Percentiles rank a stretch among this genome's conserved stretches.
Conservation (phyloP, 1,140 invertebrate genomes). For the Mylabris phalerata region DNA sequence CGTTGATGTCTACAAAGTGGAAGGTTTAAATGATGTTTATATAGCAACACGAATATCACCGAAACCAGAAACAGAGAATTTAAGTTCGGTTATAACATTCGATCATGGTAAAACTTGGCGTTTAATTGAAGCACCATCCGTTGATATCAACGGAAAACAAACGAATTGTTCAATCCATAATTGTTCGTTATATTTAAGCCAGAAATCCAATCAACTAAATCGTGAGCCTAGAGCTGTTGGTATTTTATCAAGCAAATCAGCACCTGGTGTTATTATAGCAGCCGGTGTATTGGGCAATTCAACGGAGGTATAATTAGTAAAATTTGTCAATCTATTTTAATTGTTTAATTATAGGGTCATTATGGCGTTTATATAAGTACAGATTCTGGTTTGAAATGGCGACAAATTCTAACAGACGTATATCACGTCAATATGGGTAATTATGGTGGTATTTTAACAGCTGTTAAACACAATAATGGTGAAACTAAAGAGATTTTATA, state of each 20-base stretch:
- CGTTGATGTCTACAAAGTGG: slow-evolving; percentile 83
- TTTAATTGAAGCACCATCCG: slow-evolving; percentile 57
- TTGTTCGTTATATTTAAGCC: slow-evolving; percentile 80
- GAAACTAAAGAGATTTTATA: slow-evolving; percentile 73
- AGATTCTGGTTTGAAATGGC: slow-evolving; percentile 81
- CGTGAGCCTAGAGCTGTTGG: slow-evolving; percentile 67
- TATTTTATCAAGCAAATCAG: slow-evolving; percentile 81
- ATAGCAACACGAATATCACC: slow-evolving; percentile 71
- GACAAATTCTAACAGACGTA: slow-evolving; percentile 66
- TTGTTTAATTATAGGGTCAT: slow-evolving; percentile 61
- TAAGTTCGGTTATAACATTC: slow-evolving; percentile 77
- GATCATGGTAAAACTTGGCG: slow-evolving; percentile 83
- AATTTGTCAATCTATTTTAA: not conserved
- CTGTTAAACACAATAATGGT: slow-evolving; percentile 73
- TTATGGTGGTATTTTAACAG: slow-evolving; percentile 80
- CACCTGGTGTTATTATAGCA: slow-evolving; percentile 81
- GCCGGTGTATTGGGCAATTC: slow-evolving; percentile 72
- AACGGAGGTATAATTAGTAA: slow-evolving; percentile 48
- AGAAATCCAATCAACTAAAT: slow-evolving; percentile 76
- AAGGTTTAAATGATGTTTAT: slow-evolving; percentile 80
- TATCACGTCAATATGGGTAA: slow-evolving; percentile 87
- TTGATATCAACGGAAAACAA: slow-evolving; percentile 57
- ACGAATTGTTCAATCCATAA: slow-evolving; percentile 55
- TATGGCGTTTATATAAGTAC: slow-evolving; percentile 74
- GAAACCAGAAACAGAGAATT: slow-evolving; percentile 59